These are phyloP conservation scores for Myiozetetes cayanensis DNA, from an alignment of 2,113 vertebrate genomes.

Conservation along the genomic window DNA sequence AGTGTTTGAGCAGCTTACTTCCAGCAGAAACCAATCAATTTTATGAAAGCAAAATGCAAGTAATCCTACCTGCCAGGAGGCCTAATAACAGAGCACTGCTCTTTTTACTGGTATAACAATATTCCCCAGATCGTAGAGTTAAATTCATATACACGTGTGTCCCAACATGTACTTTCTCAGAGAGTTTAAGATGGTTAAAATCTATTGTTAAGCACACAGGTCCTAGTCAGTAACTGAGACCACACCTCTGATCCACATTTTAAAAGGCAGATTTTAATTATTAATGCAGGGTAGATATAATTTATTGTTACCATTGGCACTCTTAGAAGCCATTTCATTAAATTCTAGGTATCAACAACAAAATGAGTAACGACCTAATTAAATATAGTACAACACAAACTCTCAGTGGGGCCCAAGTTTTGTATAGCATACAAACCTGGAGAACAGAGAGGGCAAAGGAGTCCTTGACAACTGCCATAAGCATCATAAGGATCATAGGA, in stretches of 20 bases:
- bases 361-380: conserved; percentile 36
- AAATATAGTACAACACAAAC: conserved; percentile 22
- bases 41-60: neutral
- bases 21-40: neutral
- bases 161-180: neutral
- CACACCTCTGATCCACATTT: neutral
- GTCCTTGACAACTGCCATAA: neutral
- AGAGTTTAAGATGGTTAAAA: neutral
- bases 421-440: neutral
- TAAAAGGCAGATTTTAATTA: conserved; percentile 23
- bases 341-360: conserved; percentile 35
- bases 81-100: neutral
- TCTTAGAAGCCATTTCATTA: conserved; percentile 35
- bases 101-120: neutral
- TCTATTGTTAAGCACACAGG: neutral
- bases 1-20: neutral
- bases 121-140: neutral
- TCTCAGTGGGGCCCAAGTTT: neutral
- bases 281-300: conserved; percentile 7
- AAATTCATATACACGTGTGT: neutral
- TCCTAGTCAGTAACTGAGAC: neutral
- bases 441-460: neutral
- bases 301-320: neutral
- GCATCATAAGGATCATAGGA: neutral
- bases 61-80: neutral